phyloP scores from a whole-genome alignment of 2,888 invertebrate species.

The Geotrupes spiniger region DNA sequence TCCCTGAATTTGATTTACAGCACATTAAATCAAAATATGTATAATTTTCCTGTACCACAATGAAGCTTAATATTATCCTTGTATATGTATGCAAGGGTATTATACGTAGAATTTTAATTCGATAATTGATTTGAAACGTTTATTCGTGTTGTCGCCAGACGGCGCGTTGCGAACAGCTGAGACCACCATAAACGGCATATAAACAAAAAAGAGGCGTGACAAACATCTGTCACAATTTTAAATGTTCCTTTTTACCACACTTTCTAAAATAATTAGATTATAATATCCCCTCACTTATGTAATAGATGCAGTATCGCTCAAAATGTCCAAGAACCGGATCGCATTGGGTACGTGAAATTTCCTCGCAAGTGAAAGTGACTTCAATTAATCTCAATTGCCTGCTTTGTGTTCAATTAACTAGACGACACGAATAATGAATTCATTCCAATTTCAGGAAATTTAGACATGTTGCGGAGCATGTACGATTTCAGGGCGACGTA shows the following conservation, averaged over 20 bases:
- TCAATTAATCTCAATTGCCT: not conserved
- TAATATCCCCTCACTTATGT: constrained; percentile 11
- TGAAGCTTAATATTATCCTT: no score
- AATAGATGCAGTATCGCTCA: constrained; percentile 1
- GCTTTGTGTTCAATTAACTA: not conserved
- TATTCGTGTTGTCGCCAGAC: no score
- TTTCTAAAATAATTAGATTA: constrained; percentile 16
- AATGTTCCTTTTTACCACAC: constrained; percentile 15
- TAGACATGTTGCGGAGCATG: constrained; percentile 79
- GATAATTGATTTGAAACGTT: no score
- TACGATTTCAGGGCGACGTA: constrained; percentile 84
- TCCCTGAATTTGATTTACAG: no score
- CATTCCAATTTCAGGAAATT: constrained; percentile 56
- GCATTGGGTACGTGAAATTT: constrained; percentile 16
- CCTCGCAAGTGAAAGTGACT: not conserved
- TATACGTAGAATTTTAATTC: no score
- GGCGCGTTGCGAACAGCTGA: no score
- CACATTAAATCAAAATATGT: no score
- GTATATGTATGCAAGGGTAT: no score
- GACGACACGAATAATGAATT: not conserved
- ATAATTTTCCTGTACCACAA: no score
- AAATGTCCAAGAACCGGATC: constrained; percentile 20
- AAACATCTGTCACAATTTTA: constrained; percentile 16
- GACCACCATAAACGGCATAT: no score
- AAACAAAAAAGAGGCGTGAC: constrained; percentile 25